phyloP scores from a whole-genome alignment of 2,113 vertebrate genomes.

The Mungos mungo region DNA sequence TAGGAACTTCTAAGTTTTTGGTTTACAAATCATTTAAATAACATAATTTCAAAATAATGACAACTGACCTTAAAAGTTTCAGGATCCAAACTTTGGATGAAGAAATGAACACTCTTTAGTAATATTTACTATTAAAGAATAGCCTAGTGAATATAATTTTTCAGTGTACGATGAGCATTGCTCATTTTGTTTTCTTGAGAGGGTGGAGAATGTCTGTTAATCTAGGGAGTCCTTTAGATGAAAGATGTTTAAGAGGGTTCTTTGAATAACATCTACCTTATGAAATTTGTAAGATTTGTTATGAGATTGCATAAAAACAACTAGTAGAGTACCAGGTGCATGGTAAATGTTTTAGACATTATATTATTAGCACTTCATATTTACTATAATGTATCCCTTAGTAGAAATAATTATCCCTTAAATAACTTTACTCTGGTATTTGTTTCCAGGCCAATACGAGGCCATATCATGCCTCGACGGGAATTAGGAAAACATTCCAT shows the following conservation, averaged over 20 bases:
- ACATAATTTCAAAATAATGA: constrained; percentile 6
- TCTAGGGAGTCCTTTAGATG: not conserved
- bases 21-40: not conserved
- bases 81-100: not conserved
- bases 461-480: not conserved
- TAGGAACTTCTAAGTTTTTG: not conserved
- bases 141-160: not conserved
- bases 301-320: not conserved
- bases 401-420: not conserved
- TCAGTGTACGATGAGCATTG: not conserved
- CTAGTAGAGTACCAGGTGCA: not conserved
- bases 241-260: not conserved
- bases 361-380: not conserved
- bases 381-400: not conserved
- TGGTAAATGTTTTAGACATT: not conserved
- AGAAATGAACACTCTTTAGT: not conserved
- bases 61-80: not conserved
- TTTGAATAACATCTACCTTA: not conserved
- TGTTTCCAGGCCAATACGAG: not conserved
- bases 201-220: not conserved
- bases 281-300: not conserved
- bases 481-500: not conserved
- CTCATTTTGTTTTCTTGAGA: not conserved
- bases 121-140: not conserved
- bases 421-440: not conserved